Evolutionary conservation across 2,113 vertebrate genomes (phyloP).

Genomic region (Melozone crissalis): DNA sequence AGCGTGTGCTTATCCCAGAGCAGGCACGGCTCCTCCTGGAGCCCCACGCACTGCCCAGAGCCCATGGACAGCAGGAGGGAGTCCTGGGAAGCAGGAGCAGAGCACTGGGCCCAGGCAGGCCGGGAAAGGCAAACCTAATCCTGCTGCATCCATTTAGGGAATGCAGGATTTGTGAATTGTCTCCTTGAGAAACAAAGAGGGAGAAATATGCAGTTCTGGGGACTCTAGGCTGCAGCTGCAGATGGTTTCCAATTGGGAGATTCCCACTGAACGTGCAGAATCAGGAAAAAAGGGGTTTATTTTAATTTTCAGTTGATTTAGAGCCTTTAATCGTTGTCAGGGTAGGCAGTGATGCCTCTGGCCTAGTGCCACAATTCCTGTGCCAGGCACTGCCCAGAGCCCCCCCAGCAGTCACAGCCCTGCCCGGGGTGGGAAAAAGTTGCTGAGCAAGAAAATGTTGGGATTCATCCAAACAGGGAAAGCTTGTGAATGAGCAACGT

Average conservation of each 20-base stretch:
- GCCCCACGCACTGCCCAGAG: neutral
- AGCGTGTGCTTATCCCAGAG: neutral
- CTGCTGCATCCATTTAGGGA: neutral
- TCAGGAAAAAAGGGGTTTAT: neutral
- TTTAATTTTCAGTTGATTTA: neutral
- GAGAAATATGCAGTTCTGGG: neutral
- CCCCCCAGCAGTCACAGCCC: neutral
- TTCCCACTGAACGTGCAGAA: neutral
- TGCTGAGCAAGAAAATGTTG: slow-evolving; percentile 29
- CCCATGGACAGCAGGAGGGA: fast-evolving
- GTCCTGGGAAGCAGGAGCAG: neutral
- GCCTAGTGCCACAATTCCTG: neutral
- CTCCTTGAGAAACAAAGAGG: fast-evolving
- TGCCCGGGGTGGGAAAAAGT: neutral
- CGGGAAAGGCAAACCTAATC: neutral
- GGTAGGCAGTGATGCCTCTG: neutral
- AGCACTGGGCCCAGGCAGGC: neutral
- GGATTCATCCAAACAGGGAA: slow-evolving; percentile 12
- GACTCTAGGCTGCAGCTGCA: neutral
- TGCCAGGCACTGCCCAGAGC: neutral
- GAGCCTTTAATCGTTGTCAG: neutral
- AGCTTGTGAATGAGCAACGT: neutral
- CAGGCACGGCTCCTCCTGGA: fast-evolving
- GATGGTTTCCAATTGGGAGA: neutral
- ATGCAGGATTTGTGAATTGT: neutral